phyloP scores from a whole-genome alignment of 1,140 invertebrate species.

The Trinorchestia longiramus region DNA sequence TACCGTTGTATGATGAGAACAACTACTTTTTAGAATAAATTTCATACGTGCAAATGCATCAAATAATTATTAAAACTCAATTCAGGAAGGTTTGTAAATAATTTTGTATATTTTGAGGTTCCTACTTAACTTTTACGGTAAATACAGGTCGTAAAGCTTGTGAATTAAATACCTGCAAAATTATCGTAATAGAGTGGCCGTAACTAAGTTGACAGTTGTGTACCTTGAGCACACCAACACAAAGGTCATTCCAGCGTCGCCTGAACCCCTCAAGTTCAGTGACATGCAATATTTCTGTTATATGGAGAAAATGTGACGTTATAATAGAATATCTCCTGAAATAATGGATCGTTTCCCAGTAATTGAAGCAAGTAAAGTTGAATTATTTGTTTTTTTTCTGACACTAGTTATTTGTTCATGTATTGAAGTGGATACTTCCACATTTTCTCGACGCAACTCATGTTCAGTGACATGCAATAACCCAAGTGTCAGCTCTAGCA shows the following conservation, averaged over 20 bases:
- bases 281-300: conserved; percentile 31
- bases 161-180: neutral
- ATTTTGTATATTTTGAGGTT: neutral
- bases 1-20: neutral
- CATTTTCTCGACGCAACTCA: neutral
- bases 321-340: too few species aligned
- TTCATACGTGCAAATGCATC: neutral
- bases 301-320: too few species aligned
- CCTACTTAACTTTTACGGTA: neutral
- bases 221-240: neutral
- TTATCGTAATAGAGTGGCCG: neutral
- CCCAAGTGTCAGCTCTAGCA: neutral
- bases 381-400: too few species aligned
- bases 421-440: too few species aligned
- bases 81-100: neutral
- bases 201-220: neutral
- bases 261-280: neutral
- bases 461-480: conserved; percentile 24
- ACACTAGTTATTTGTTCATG: too few species aligned
- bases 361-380: too few species aligned
- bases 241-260: neutral
- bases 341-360: too few species aligned
- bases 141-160: neutral
- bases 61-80: neutral
- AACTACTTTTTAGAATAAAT: neutral